These are phyloP conservation scores for Indicator indicator DNA, from an alignment of 2,113 vertebrate species.

Conservation along the genomic window DNA sequence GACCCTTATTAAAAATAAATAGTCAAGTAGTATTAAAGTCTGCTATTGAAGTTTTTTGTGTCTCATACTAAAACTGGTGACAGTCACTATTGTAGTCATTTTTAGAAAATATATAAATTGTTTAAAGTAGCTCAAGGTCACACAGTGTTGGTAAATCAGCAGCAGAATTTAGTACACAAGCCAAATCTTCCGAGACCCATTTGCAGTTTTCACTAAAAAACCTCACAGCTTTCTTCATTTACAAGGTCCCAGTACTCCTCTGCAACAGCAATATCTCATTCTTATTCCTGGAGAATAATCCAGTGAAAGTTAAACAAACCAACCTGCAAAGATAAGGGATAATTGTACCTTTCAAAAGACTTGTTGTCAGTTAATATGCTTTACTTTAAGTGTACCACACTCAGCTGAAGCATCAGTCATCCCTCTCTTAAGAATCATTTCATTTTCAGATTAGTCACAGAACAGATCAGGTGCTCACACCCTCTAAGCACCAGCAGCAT, in stretches of 20 bases:
- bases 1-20: slow-evolving; percentile 67
- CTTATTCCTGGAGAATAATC: slow-evolving; percentile 8
- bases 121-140: slow-evolving; percentile 6
- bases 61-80: not conserved
- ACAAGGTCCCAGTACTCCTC: not conserved
- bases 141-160: not conserved
- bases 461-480: not conserved
- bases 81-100: not conserved
- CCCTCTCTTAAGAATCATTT: not conserved
- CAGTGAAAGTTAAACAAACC: slow-evolving; percentile 49
- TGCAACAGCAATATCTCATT: slow-evolving; percentile 25
- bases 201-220: slow-evolving; percentile 25
- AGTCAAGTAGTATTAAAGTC: slow-evolving; percentile 10
- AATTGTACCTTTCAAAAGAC: not conserved
- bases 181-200: not conserved
- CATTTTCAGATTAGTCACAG: not conserved
- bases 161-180: slow-evolving; percentile 10
- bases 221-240: slow-evolving; percentile 16
- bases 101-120: not conserved
- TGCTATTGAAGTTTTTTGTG: not conserved
- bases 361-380: not conserved
- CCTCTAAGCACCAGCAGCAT: not conserved
- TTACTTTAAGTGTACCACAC: not conserved
- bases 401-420: not conserved
- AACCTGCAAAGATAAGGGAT: not conserved